A percentile compares a stretch with the other conserved stretches of the same genome.
Conservation (phyloP, 1,140 invertebrate species). For the Nephila pilipes region DNA sequence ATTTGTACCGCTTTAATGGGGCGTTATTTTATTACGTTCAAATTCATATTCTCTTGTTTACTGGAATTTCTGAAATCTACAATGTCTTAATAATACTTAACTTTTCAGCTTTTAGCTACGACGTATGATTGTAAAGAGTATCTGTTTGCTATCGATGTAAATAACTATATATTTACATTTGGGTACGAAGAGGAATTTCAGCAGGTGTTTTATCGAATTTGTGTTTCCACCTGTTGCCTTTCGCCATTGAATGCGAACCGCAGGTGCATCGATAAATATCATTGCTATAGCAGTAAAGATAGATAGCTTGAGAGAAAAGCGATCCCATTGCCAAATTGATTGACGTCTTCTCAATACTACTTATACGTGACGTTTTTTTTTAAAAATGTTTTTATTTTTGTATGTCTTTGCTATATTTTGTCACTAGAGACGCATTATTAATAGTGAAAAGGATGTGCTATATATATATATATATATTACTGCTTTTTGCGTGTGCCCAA, state of each 20-base stretch:
- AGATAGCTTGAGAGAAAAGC: not conserved
- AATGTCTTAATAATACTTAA: no score
- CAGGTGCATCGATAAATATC: conserved; percentile 14
- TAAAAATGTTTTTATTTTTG: not conserved
- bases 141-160: no score
- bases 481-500: no score
- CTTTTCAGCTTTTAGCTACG: no score
- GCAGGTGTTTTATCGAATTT: conserved; percentile 39
- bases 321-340: not conserved
- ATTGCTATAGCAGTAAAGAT: not conserved
- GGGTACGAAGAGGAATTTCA: not conserved
- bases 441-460: not conserved
- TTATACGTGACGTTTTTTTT: not conserved
- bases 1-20: no score
- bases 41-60: no score
- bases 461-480: no score
- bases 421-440: not conserved
- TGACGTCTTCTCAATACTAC: not conserved
- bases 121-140: no score
- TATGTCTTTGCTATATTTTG: not conserved
- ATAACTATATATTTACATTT: not conserved
- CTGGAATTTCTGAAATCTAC: no score
- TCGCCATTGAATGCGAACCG: not conserved
- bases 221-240: conserved; percentile 29
- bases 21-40: no score